Evolutionary conservation across 1,140 invertebrate species (phyloP).

Genomic region (Meloidogyne floridensis): DNA sequence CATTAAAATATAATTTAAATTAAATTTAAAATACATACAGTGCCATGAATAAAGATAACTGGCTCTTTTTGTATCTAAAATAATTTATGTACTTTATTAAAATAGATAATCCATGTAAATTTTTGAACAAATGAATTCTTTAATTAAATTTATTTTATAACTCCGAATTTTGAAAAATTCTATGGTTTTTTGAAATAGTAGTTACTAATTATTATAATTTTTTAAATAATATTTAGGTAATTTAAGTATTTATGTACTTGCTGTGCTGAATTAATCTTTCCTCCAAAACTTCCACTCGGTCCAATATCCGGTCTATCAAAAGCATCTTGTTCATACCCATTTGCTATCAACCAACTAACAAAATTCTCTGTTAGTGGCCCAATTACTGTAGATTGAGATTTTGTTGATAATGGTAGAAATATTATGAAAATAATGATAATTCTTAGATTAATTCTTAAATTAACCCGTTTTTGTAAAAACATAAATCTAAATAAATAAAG

Average conservation of each 20-base stretch:
- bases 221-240: background rate
- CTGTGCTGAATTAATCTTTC: conserved; percentile 46
- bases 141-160: too few species aligned
- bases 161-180: too few species aligned
- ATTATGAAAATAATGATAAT: background rate
- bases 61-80: conserved; percentile 56
- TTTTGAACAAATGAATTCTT: too few species aligned
- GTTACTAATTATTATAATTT: too few species aligned
- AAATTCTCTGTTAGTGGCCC: conserved; percentile 60
- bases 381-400: background rate
- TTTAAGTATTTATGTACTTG: conserved; percentile 31
- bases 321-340: conserved; percentile 61
- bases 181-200: too few species aligned
- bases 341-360: conserved; percentile 63
- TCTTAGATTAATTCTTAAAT: background rate
- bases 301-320: conserved; percentile 64
- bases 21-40: conserved; percentile 6
- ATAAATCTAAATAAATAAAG: background rate
- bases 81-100: background rate
- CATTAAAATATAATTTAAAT: conserved; percentile 7
- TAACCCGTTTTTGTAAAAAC: background rate
- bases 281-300: conserved; percentile 64
- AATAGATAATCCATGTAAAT: too few species aligned
- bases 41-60: conserved; percentile 62
- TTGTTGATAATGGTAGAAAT: background rate